Percentiles rank a stretch among this genome's conserved stretches.
Evolutionary conservation across 2,113 vertebrate genomes (phyloP).

Genomic region (Fulica atra): DNA sequence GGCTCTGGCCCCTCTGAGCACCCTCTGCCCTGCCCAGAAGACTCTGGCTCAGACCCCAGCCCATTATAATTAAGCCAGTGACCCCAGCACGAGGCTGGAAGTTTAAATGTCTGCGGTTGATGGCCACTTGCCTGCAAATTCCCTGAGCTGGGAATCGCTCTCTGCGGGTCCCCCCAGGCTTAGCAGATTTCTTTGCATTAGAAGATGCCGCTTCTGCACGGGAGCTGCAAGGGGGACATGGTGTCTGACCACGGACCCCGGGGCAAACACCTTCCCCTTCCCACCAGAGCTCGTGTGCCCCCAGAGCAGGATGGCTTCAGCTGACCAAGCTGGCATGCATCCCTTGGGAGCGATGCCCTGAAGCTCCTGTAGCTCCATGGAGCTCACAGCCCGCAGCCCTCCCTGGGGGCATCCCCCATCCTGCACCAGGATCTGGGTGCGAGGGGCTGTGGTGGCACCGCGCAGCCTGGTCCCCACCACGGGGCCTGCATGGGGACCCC

Average conservation of each 20-base stretch:
- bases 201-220: not conserved
- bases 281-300: rapidly evolving
- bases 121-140: constrained; percentile 7
- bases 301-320: not conserved
- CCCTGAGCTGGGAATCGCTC: not conserved
- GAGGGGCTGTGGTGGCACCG: not conserved
- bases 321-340: no score
- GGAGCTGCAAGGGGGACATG: not conserved
- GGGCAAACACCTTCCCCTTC: not conserved
- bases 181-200: not conserved
- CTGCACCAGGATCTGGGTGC: rapidly evolving
- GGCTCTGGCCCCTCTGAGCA: not conserved
- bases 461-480: not conserved
- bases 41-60: not conserved
- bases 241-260: rapidly evolving
- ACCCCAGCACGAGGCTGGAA: constrained; percentile 21
- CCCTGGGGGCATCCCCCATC: not conserved
- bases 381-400: rapidly evolving
- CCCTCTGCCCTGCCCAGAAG: not conserved
- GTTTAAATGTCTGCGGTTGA: not conserved
- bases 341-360: not conserved
- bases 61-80: not conserved
- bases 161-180: not conserved
- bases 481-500: not conserved
- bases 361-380: rapidly evolving